Evolutionary conservation across 2,888 invertebrate genomes (phyloP).

Genomic region (Alloscopus bannaensis): DNA sequence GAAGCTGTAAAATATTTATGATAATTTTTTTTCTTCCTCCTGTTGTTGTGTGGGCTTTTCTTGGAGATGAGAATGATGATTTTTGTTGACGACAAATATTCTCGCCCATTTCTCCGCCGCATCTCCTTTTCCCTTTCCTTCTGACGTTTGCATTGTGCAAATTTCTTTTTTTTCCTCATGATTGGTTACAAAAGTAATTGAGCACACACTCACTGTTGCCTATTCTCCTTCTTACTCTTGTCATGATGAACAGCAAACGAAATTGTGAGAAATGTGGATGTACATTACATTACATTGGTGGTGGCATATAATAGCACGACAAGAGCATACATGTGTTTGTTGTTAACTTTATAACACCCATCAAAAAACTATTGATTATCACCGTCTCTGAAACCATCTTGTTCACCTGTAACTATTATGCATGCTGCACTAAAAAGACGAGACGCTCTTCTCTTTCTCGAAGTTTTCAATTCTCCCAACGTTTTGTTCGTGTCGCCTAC

Average conservation of each 20-base stretch:
- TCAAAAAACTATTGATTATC: conserved; percentile 12
- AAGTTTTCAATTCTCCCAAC: conserved; percentile 3
- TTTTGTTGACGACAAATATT: conserved; percentile 29
- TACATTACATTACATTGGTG: no score
- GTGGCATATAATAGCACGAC: no score
- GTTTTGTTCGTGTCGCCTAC: conserved; percentile 28
- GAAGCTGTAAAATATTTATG: neutral
- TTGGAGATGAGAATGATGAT: conserved; percentile 36
- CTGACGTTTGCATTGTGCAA: neutral
- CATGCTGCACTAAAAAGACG: neutral
- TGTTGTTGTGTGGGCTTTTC: conserved; percentile 47
- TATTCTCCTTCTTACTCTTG: no score
- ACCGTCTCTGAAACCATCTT: neutral
- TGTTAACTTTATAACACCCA: conserved; percentile 5
- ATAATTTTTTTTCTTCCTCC: neutral
- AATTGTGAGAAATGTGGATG: no score
- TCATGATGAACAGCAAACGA: no score
- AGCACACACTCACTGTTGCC: no score
- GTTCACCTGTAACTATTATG: conserved; percentile 14
- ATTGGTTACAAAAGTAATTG: no score
- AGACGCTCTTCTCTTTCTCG: no score
- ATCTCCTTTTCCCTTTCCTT: neutral
- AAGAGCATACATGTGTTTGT: neutral
- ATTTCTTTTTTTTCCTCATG: neutral
- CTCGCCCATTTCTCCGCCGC: no score